Evolutionary conservation across 2,113 vertebrate species (phyloP).

Genomic region (Perca fluviatilis): DNA sequence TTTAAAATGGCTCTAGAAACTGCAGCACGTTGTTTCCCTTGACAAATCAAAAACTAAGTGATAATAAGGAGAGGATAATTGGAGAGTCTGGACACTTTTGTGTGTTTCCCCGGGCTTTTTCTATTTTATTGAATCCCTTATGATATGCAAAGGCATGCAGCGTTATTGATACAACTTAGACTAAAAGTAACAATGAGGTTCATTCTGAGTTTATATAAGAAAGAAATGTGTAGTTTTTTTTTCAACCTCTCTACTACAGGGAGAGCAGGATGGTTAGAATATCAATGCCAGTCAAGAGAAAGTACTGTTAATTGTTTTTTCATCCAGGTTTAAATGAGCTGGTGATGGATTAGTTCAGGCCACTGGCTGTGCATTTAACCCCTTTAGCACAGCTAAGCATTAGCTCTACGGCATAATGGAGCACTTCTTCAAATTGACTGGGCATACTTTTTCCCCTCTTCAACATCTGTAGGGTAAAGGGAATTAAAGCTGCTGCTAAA

Average conservation of each 20-base stretch:
- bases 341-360: conserved; percentile 46
- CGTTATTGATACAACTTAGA: neutral
- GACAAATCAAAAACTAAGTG: conserved; percentile 39
- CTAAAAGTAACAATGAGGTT: conserved; percentile 1
- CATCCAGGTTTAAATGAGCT: conserved; percentile 49
- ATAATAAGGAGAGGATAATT: conserved; percentile 41
- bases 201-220: conserved; percentile 1
- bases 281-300: conserved; percentile 58
- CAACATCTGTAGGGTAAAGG: conserved; percentile 31
- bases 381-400: neutral
- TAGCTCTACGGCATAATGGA: conserved; percentile 4
- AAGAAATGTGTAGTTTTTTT: conserved; percentile 12
- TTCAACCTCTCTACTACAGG: neutral
- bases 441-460: conserved; percentile 34
- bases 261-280: conserved; percentile 6
- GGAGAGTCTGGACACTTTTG: neutral
- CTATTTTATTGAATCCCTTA: conserved; percentile 17
- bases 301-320: conserved; percentile 52
- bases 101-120: conserved; percentile 32
- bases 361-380: conserved; percentile 34
- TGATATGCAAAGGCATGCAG: neutral
- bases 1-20: neutral
- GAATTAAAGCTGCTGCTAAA: conserved; percentile 42
- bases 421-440: conserved; percentile 18
- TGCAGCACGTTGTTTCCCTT: neutral